phyloP scores from a whole-genome alignment of 2,113 vertebrate genomes.

The Taurulus bubalis region DNA sequence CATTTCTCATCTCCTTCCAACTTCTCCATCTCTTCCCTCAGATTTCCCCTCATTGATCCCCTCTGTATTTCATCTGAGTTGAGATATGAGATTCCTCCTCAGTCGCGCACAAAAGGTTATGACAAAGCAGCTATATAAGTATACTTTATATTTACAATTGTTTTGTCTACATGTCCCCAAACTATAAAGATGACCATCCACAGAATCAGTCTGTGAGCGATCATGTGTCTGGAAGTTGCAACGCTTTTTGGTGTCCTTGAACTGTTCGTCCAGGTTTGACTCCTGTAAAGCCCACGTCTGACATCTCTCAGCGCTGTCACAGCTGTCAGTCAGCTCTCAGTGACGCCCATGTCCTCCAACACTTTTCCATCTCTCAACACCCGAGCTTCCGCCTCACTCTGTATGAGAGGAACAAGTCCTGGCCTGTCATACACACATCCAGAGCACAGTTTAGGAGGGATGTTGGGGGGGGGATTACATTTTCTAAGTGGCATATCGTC shows the following conservation, averaged over 20 bases:
- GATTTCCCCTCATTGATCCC: constrained; percentile 63
- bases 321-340: constrained; percentile 70
- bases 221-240: constrained; percentile 10
- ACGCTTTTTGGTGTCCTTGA: constrained; percentile 66
- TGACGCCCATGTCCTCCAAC: constrained; percentile 66
- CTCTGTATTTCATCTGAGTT: constrained; percentile 48
- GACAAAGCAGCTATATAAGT: background rate
- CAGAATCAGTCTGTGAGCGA: background rate
- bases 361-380: constrained; percentile 60
- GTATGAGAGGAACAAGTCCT: constrained; percentile 64
- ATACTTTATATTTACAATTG: constrained; percentile 29
- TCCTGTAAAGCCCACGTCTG: constrained; percentile 60
- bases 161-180: background rate
- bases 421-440: constrained; percentile 70
- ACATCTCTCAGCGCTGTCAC: constrained; percentile 70
- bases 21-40: constrained; percentile 54
- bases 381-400: constrained; percentile 49
- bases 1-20: constrained; percentile 49
- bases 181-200: background rate
- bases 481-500: constrained; percentile 67
- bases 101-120: background rate
- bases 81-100: constrained; percentile 30
- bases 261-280: constrained; percentile 45
- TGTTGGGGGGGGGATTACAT: constrained; percentile 54
- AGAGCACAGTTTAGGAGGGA: constrained; percentile 46